Evolutionary conservation across 2,113 vertebrate genomes (phyloP), one percentile per base, ranked within the genome.

Genomic region (Ancistrus triradiatus): DNA sequence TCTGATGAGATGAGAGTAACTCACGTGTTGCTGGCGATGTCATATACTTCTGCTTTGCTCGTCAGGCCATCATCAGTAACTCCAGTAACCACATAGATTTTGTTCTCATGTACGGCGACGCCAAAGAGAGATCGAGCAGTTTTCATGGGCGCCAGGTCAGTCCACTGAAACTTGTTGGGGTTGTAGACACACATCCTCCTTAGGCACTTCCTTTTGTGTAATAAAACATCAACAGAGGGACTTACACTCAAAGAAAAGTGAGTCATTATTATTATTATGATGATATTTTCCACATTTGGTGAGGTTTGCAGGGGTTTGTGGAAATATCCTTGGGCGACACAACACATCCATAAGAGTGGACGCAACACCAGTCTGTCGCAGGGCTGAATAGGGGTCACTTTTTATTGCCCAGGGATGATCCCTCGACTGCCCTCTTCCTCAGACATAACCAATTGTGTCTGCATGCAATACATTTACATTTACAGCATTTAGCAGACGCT

Each of bases 101-200:
- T 92, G 55, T 90, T 87, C 0, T 90, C 85, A 40, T 95, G 91
- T 59, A 95, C 47, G 0, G 90, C 73, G 42, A 91, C 74, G 0
- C 95, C 96, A 0, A 97, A 97, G 66, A 99, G 81, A 0, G 95
- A 97, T 10, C 95, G 92, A 28, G 91, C 90, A 0, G 77, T 91
- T 79, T 90, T 93, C 90, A 97, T 83, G 1, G 94, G 90, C 2
- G 92, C 90, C 80, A 97, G 18, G 38, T 95, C 95, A 78, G 89
- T 96, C 96, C 96, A 99, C 73, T 96, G 93, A 55, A 99, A 99
- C 82, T 93, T 97, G 40, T 85, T 82, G 0, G 93, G 93, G 77
- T 98, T 85, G 58, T 99, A 98, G 70, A 91, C 90, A 6, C 85
- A 91, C 63, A 92, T 69, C 70, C 79, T 90, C 68, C 79, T 92